Base-by-base conservation (phyloP, 2,888 invertebrate species). In the Lycia hirtaria region DNA sequence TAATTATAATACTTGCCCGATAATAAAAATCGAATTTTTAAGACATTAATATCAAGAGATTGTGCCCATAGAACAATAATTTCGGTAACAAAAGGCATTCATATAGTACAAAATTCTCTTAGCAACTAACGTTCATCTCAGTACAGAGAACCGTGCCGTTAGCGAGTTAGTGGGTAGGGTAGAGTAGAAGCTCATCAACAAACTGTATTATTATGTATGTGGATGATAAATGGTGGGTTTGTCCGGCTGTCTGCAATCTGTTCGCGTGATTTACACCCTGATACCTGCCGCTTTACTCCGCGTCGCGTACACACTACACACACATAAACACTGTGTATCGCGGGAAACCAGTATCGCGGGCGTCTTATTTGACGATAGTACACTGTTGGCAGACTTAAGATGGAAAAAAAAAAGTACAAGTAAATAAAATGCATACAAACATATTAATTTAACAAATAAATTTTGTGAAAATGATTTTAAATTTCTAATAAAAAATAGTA, bases 241-340 rank as follows among this genome's bases (percentile, higher is more conserved):
- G 53, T 60, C 50, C 55, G 43, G 30, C 59, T 54, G 60, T 59
- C 64, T 54, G 51, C 64, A 64, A 54, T 61, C 58, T 64, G 64
- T 41, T 57, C 7, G 38, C 15, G 52, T 54, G 60, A 64, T 56
- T 48, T 59, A 64, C 50, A 47, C 28, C 7, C n/a, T n/a, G n/a
- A n/a, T n/a, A n/a, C n/a, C n/a, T n/a, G n/a, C n/a, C n/a, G n/a
- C n/a, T n/a, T n/a, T n/a, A n/a, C n/a, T n/a, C n/a, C n/a, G n/a
- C 37, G 19, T 7, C 28, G 1, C 15, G 7, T 7, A 37, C 38
- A 1, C 37, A 30, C 30, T n/a, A 38, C 38, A 51, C 26, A 15
- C 17, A 10, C 33, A 33, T n/a, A 6, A 12, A 10, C 20, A 26
- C 14, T 37, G n/a, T 35, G 24, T 15, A n/a, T n/a, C n/a, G n/a